Evolutionary conservation across 2,113 vertebrate genomes (phyloP).

Genomic region (Epinephelus moara): DNA sequence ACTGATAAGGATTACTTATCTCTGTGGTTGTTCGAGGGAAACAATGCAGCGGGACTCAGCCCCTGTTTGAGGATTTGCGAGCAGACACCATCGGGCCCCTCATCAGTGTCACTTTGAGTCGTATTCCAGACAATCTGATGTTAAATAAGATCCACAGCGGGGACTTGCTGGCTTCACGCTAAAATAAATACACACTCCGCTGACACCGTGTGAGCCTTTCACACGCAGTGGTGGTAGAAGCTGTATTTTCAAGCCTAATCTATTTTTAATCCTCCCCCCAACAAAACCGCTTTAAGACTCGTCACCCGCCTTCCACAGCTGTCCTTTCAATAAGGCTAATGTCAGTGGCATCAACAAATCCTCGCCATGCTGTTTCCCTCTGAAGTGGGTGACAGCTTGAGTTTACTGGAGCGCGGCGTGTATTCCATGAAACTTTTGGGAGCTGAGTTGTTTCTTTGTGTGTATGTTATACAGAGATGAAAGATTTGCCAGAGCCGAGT

Average conservation of each 20-base stretch:
- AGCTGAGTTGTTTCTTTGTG: slow-evolving; percentile 22
- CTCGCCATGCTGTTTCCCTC: slow-evolving; percentile 50
- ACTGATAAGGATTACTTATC: slow-evolving; percentile 60
- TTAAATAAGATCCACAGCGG: slow-evolving; percentile 56
- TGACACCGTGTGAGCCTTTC: slow-evolving; percentile 56
- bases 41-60: slow-evolving; percentile 11
- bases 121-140: slow-evolving; percentile 60
- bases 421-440: slow-evolving; percentile 52
- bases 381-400: slow-evolving; percentile 63
- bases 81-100: slow-evolving; percentile 36
- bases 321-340: slow-evolving; percentile 78
- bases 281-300: slow-evolving; percentile 71
- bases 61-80: slow-evolving; percentile 22
- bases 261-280: slow-evolving; percentile 79
- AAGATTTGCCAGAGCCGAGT: slow-evolving; percentile 22
- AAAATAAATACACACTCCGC: slow-evolving; percentile 51
- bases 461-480: slow-evolving; percentile 47
- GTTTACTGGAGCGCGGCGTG: slow-evolving; percentile 50
- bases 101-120: slow-evolving; percentile 65
- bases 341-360: slow-evolving; percentile 72
- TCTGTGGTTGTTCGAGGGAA: slow-evolving; percentile 34
- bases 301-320: slow-evolving; percentile 76
- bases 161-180: slow-evolving; percentile 39
- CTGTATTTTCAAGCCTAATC: slow-evolving; percentile 69
- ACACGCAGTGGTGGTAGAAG: slow-evolving; percentile 48